Evolutionary conservation across 2,888 invertebrate genomes (phyloP), one percentile per base, ranked within the genome.

Genomic region (Corbicula japonica): DNA sequence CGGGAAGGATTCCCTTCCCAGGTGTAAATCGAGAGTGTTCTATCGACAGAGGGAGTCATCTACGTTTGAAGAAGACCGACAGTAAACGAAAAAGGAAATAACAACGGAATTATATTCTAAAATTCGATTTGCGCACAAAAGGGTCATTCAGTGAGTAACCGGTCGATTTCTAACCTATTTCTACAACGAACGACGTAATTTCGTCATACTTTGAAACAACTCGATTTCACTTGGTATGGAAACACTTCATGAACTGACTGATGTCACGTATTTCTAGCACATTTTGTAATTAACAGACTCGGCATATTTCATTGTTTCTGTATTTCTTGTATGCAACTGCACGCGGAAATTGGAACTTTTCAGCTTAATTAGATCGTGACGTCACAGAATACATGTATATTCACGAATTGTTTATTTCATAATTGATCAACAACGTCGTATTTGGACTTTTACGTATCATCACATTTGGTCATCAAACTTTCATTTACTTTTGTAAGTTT

Each of bases 1-100:
- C 65, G 81, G 87, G 86, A 73, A 82, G 84, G 87, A 74, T 70
- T 84, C 77, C 86, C 86, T 85, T 86, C 87, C 87, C 85, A 84
- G 83, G 87, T 75, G 85, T 75, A 82, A 81, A 84, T 83, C 81
- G 83, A 85, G 78, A 66, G 80, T 77, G 82, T 82, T 81, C 73
- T 61, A n/a, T 2, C 23, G 54, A 23, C 32, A 72, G 32, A 46
- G 23, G 54, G 52, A 62, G 32, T 32, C 62, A 72, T 52, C 62
- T 52, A 63, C 38, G 61, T 21, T 38, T 50, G 61, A 70, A 61
- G 60, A 30, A 21, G 26, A n/a, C n/a, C n/a, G n/a, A n/a, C n/a
- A n/a, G n/a, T n/a, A n/a, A n/a, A 52, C 41, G 52, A 35, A 60
- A 52, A 50, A 5, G 50, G 28, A 71, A 30, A 34, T 50, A n/a